A percentile compares a stretch with the other conserved stretches of the same genome.
These are phyloP conservation scores for Colaptes auratus DNA, from an alignment of 2,113 vertebrate species.

Conservation along the genomic window DNA sequence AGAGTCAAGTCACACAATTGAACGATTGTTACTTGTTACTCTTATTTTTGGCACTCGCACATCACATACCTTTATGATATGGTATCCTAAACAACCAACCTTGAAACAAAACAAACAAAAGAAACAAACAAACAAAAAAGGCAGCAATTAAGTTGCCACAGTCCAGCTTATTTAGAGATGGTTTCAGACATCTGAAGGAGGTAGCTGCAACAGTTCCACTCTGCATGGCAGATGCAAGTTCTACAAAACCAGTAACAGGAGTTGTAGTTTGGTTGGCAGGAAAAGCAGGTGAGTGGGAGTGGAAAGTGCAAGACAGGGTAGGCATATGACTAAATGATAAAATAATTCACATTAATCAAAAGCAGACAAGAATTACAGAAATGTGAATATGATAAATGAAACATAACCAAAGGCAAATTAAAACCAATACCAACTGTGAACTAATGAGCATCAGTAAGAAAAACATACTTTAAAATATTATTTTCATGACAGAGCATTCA, in stretches of 20 bases:
- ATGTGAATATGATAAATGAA: not conserved
- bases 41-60: not conserved
- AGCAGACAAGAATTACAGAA: not conserved
- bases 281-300: not conserved
- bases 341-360: not conserved
- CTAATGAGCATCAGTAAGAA: not conserved
- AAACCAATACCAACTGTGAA: not conserved
- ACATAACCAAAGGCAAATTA: not conserved
- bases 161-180: not conserved
- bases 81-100: not conserved
- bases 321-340: not conserved
- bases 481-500: not conserved
- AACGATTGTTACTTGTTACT: not conserved
- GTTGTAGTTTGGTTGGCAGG: not conserved
- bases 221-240: not conserved
- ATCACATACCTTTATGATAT: not conserved
- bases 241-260: not conserved
- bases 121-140: not conserved
- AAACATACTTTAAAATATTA: not conserved
- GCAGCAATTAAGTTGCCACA: not conserved
- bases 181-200: not conserved
- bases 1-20: fast-evolving
- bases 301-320: not conserved
- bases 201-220: not conserved
- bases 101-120: not conserved